Percentiles rank a stretch among this genome's conserved stretches.
Evolutionary conservation across 2,113 vertebrate genomes (phyloP).

Genomic region (Scopus umbretta): DNA sequence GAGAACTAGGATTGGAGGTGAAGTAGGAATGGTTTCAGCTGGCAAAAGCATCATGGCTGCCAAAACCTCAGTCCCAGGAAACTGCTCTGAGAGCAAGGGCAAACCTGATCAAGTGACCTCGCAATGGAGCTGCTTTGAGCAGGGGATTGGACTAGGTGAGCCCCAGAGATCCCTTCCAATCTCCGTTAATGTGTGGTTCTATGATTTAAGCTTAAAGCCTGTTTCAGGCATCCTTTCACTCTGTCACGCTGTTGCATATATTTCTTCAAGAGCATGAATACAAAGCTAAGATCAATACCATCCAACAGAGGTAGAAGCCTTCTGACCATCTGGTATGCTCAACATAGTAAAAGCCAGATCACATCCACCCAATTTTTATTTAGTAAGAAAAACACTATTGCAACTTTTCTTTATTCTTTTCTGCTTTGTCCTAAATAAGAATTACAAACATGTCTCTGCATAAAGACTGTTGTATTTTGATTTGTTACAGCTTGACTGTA

Average conservation of each 20-base stretch:
- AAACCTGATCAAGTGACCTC: not conserved
- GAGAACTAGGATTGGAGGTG: not conserved
- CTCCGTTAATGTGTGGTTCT: not conserved
- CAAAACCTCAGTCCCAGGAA: not conserved
- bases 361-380: not conserved
- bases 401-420: not conserved
- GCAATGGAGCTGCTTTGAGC: not conserved
- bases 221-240: not conserved
- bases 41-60: not conserved
- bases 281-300: not conserved
- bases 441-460: fast-evolving
- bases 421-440: not conserved
- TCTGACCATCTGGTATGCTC: not conserved
- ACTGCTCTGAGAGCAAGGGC: not conserved
- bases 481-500: not conserved
- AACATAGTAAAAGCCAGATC: not conserved
- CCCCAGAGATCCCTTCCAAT: not conserved
- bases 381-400: not conserved
- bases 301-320: not conserved
- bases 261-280: not conserved
- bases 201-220: not conserved
- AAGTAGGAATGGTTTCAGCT: not conserved
- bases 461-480: not conserved
- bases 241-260: not conserved
- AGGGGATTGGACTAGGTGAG: not conserved